These are phyloP conservation scores for Lasioglossum albipes DNA, from an alignment of 1,140 invertebrate genomes.

Conservation along the genomic window DNA sequence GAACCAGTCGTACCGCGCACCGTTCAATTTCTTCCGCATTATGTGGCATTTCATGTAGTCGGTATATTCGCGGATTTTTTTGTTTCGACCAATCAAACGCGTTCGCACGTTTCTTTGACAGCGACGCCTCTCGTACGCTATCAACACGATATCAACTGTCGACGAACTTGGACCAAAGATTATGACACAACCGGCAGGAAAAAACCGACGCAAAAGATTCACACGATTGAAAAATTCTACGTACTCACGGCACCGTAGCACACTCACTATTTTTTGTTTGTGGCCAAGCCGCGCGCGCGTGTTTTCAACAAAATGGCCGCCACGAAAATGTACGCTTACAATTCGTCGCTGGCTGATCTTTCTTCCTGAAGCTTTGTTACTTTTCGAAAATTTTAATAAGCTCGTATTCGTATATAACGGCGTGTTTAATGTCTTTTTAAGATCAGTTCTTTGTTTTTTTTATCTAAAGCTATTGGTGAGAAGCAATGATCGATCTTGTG, in stretches of 20 bases:
- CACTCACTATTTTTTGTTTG: slow-evolving; percentile 42
- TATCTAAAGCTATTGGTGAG: background rate
- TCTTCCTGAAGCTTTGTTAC: background rate
- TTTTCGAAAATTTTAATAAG: background rate
- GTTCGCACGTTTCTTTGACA: slow-evolving; percentile 33
- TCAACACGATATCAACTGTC: background rate
- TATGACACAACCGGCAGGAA: background rate
- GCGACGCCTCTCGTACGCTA: slow-evolving; percentile 25
- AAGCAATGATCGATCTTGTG: slow-evolving; percentile 2
- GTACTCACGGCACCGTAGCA: slow-evolving; percentile 19
- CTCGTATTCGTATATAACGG: too few relatives aligned
- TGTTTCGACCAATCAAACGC: slow-evolving; percentile 48
- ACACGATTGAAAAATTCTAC: slow-evolving; percentile 23
- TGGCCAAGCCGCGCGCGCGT: slow-evolving; percentile 40
- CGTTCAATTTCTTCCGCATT: slow-evolving; percentile 19
- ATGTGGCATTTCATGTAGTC: slow-evolving; percentile 35
- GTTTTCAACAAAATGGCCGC: slow-evolving; percentile 38
- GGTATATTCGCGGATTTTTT: slow-evolving; percentile 51
- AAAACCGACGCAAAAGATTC: background rate
- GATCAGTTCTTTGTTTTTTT: background rate
- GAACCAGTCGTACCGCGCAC: background rate
- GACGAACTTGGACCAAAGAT: background rate
- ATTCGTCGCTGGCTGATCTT: background rate
- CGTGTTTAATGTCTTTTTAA: too few relatives aligned
- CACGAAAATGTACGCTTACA: background rate